Conservation (phyloP, 1,140 invertebrate genomes). For the Aplysia californica region DNA sequence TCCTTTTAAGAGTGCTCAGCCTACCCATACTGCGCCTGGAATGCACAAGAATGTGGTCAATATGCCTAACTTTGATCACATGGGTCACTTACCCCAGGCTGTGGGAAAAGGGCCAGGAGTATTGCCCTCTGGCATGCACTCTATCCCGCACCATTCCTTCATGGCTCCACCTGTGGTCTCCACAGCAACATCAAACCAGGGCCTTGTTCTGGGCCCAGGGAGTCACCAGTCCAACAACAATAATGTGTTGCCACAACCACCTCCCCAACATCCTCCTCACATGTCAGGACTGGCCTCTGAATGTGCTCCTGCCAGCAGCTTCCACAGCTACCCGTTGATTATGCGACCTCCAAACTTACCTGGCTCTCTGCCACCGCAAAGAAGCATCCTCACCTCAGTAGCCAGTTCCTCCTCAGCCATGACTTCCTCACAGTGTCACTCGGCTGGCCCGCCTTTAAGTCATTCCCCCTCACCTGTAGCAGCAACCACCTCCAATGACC, state of each 20-base stretch:
- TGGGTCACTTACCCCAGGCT: too few species aligned
- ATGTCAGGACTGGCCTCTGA: neutral
- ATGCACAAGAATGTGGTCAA: constrained; percentile 33
- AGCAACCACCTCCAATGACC: neutral
- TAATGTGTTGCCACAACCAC: neutral
- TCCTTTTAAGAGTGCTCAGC: constrained; percentile 17
- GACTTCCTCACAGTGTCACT: neutral
- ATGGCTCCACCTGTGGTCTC: neutral
- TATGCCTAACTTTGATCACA: constrained; percentile 26
- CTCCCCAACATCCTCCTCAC: neutral
- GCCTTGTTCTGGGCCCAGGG: too few species aligned
- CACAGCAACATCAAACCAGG: too few species aligned
- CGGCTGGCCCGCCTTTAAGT: neutral
- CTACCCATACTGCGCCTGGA: constrained; percentile 13
- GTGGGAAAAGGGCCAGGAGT: too few species aligned
- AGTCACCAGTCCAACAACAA: neutral
- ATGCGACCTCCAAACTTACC: neutral
- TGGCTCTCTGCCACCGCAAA: neutral
- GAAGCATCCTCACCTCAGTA: neutral
- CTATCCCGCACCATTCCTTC: neutral
- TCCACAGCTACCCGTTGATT: neutral
- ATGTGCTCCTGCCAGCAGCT: neutral
- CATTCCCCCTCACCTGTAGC: constrained; percentile 12
- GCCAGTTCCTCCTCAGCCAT: neutral
- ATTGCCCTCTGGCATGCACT: too few species aligned